A percentile compares a stretch with the other conserved stretches of the same genome.
These are phyloP conservation scores for Papio anubis DNA, from an alignment of 2,113 vertebrate genomes.

Conservation along the genomic window DNA sequence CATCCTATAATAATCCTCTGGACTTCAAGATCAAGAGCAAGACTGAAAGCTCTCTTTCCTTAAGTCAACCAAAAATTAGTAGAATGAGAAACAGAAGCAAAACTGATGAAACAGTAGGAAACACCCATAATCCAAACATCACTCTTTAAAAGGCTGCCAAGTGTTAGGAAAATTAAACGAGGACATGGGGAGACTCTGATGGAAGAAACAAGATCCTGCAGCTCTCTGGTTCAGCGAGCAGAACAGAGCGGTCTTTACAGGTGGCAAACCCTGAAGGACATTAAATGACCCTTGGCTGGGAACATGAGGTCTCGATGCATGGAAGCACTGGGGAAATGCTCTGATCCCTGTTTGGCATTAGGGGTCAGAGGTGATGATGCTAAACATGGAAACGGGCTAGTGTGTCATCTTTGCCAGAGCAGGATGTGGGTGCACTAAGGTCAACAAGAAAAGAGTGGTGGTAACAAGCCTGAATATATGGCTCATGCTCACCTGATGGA, in stretches of 20 bases:
- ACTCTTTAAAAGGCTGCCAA: not conserved
- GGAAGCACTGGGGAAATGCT: not conserved
- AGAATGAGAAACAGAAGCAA: not conserved
- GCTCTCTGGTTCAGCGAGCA: not conserved
- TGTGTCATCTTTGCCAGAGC: not conserved
- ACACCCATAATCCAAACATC: not conserved
- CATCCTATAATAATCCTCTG: not conserved
- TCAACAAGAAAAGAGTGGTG: not conserved
- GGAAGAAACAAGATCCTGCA: not conserved
- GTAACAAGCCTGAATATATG: not conserved
- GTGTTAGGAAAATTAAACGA: not conserved
- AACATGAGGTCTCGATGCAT: not conserved
- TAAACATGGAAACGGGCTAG: not conserved
- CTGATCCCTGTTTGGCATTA: not conserved
- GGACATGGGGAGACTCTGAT: not conserved
- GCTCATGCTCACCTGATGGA: not conserved
- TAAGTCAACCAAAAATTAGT: constrained; percentile 5
- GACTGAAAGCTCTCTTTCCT: not conserved
- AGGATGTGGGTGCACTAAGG: not conserved
- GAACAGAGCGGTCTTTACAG: not conserved
- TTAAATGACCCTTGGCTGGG: not conserved
- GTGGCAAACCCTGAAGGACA: not conserved
- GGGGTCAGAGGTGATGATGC: not conserved
- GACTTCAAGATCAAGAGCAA: not conserved
- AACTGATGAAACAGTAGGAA: not conserved